These are phyloP conservation scores for Camponotus fellah DNA, from an alignment of 2,888 invertebrate species.

Conservation along the genomic window DNA sequence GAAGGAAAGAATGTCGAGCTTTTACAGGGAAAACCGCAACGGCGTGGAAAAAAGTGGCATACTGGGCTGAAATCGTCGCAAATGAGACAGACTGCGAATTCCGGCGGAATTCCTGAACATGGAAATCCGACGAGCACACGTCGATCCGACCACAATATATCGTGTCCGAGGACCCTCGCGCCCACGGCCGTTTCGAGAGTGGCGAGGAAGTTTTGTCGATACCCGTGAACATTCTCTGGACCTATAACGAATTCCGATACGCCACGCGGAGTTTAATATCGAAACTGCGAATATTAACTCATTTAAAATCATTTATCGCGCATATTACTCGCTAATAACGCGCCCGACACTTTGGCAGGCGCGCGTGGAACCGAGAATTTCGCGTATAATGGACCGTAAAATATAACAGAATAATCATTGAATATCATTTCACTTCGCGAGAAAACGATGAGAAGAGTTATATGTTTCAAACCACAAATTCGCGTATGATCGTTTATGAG, in stretches of 20 bases:
- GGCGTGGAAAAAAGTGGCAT: conserved; percentile 32
- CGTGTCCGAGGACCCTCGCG: conserved; percentile 59
- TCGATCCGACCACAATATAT: conserved; percentile 71
- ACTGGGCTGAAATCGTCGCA: conserved; percentile 62
- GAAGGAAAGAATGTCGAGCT: conserved; percentile 31
- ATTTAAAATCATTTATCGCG: conserved; percentile 63
- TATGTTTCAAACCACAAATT: conserved; percentile 21
- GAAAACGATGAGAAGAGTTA: conserved; percentile 34
- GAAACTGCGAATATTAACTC: conserved; percentile 63
- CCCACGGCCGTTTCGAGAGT: conserved; percentile 51
- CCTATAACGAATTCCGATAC: conserved; percentile 72
- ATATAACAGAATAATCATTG: conserved; percentile 42
- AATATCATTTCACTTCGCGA: conserved; percentile 32
- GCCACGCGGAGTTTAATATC: conserved; percentile 67
- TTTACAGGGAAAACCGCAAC: conserved; percentile 40
- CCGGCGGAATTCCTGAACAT: conserved; percentile 72
- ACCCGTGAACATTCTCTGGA: conserved; percentile 56
- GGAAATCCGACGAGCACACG: conserved; percentile 67
- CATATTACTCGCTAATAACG: conserved; percentile 59
- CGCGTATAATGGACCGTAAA: conserved; percentile 46
- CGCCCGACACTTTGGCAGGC: conserved; percentile 48
- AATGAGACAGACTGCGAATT: conserved; percentile 70
- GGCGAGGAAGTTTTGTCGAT: conserved; percentile 74
- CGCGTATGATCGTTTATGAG: neutral
- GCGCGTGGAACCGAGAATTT: conserved; percentile 50